Conservation (phyloP, 2,113 vertebrate species). For the Azemiops feae region DNA sequence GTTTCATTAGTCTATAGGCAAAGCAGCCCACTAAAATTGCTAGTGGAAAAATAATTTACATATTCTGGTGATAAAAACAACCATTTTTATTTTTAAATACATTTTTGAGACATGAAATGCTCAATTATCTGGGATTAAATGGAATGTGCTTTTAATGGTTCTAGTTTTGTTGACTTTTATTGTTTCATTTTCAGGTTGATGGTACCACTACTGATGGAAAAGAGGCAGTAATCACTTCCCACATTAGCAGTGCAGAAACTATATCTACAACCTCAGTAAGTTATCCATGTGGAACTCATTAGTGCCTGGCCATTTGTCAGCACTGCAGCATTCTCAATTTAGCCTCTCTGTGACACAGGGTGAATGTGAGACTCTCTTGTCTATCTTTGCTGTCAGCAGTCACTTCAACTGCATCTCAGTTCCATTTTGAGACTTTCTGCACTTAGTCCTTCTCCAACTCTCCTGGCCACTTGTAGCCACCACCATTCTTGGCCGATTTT, state of each 20-base stretch:
- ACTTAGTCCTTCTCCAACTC: neutral
- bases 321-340: neutral
- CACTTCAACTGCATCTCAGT: neutral
- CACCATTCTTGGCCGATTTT: neutral
- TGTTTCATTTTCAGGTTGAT: conserved; percentile 63
- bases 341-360: neutral
- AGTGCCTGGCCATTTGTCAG: neutral
- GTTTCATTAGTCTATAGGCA: fast-evolving
- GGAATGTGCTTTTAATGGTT: neutral
- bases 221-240: conserved; percentile 51
- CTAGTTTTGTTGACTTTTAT: neutral
- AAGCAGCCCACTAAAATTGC: neutral
- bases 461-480: neutral
- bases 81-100: neutral
- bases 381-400: neutral
- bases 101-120: neutral
- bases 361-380: neutral
- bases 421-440: neutral
- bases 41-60: neutral
- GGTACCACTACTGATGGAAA: conserved; percentile 49
- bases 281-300: neutral
- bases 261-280: conserved; percentile 69
- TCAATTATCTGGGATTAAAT: neutral
- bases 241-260: conserved; percentile 61
- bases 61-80: neutral